These are phyloP conservation scores for Microcebus tavaratra DNA, from an alignment of 2,113 vertebrate genomes.

Conservation along the genomic window DNA sequence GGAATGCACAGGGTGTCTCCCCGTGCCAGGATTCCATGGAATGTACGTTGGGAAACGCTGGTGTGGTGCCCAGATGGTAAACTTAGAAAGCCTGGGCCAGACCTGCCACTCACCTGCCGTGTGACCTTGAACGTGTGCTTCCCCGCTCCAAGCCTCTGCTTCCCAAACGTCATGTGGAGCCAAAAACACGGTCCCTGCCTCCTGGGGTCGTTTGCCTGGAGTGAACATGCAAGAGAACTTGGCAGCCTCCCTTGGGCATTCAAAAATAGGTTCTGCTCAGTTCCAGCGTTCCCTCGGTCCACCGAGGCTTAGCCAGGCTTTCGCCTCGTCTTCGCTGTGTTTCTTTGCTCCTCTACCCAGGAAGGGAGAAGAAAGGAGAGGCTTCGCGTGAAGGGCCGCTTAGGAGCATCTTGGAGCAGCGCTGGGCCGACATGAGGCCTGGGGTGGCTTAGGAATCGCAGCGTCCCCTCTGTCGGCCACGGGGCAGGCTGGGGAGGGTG, in stretches of 20 bases:
- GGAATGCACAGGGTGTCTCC: too few relatives aligned
- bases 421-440: rapidly evolving
- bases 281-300: rapidly evolving
- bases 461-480: rapidly evolving
- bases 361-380: background rate
- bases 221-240: rapidly evolving
- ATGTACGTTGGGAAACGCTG: background rate
- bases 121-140: rapidly evolving
- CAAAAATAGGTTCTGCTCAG: rapidly evolving
- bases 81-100: background rate
- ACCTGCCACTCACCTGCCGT: background rate
- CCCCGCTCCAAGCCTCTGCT: rapidly evolving
- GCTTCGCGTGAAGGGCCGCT: rapidly evolving
- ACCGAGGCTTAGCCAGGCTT: background rate
- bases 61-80: background rate
- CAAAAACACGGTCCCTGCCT: rapidly evolving
- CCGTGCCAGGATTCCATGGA: background rate
- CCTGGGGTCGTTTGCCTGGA: background rate
- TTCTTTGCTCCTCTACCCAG: background rate
- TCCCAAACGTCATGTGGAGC: background rate
- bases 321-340: background rate
- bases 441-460: rapidly evolving
- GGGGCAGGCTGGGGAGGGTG: too few relatives aligned
- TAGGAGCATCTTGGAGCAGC: background rate
- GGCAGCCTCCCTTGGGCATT: background rate